Evolutionary conservation across 2,113 vertebrate genomes (phyloP), one percentile per base, ranked within the genome.

Genomic region (Saiga tatarica): DNA sequence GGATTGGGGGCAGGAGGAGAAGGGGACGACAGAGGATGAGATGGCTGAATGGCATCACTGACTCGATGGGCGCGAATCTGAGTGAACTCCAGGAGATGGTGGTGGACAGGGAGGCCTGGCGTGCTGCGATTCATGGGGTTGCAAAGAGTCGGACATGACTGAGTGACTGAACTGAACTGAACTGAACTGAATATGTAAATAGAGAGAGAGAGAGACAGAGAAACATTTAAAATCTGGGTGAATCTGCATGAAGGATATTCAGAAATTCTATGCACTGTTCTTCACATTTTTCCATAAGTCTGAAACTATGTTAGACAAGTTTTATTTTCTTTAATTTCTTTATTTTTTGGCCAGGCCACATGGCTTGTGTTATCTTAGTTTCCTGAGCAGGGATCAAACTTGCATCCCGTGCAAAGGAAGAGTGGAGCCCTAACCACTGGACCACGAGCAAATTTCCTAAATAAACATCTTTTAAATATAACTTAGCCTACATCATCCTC

Each of bases 251-350:
- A 79, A 96, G 30, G 6, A 1, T 71, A 47, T 28, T 42, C 8
- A 85, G 64, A 26, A 76, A 64, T 82, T 82, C 5, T 93, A 64
- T 91, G 53, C 60, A 50, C 21, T 74, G 21, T 59, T 89, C 36
- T 83, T 87, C n/a, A 95, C 92, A 82, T 1, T 91, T 95, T 78
- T 79, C 81, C 92, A 2, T 92, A 94, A 92, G 76, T 23, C 33
- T 84, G 50, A 89, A 89, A 62, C 83, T 59, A 53, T 62, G 33
- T 78, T 19, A 71, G 92, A 76, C 12, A 42, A 14, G 15, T 76
- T 74, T 74, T 39, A 67, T 39, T 14, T 42, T 23, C 26, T 76
- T 42, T 30, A 25, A 39, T 74, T 6, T 74, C 5, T 74, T 25
- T 26, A 26, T 26, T 15, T 76, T 42, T 42, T 26, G 39, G 71